Conservation (phyloP, 2,888 invertebrate genomes). For the Parascotia fuliginaria region DNA sequence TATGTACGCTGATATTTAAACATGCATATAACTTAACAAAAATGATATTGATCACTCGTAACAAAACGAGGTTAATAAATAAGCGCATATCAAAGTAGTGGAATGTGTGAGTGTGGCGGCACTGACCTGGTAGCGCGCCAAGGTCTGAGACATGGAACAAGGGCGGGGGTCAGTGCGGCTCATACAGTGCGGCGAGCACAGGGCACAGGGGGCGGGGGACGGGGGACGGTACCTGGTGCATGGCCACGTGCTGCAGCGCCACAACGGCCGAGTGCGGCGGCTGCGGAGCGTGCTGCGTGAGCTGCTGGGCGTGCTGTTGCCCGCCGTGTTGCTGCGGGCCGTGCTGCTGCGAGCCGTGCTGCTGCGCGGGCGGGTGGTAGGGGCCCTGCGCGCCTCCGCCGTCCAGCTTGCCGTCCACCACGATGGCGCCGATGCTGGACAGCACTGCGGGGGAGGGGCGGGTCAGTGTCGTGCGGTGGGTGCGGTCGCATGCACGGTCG, state of each 20-base stretch:
- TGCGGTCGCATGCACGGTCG: no score
- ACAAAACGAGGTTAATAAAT: no score
- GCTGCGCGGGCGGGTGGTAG: constrained; percentile 60
- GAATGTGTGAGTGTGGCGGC: background rate
- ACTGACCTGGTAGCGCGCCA: constrained; percentile 81
- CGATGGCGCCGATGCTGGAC: constrained; percentile 91
- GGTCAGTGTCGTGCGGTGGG: no score
- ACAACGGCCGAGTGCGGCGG: constrained; percentile 63
- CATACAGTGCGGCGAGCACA: no score
- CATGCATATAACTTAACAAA: no score
- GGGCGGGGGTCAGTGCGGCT: constrained; percentile 12
- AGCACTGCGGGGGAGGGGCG: no score
- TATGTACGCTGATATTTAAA: no score
- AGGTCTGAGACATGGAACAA: constrained; percentile 77
- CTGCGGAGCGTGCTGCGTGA: constrained; percentile 48
- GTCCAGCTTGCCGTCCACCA: constrained; percentile 93
- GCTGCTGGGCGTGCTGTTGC: constrained; percentile 48
- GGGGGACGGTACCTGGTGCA: constrained; percentile 68
- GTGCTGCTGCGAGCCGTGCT: constrained; percentile 41
- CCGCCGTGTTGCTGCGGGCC: constrained; percentile 61
- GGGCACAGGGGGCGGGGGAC: no score
- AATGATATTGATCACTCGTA: background rate
- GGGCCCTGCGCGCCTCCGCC: constrained; percentile 61
- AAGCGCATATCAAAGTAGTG: no score
- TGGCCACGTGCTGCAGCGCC: constrained; percentile 76